Evolutionary conservation across 2,113 vertebrate species (phyloP).

Genomic region (Chitala chitala): DNA sequence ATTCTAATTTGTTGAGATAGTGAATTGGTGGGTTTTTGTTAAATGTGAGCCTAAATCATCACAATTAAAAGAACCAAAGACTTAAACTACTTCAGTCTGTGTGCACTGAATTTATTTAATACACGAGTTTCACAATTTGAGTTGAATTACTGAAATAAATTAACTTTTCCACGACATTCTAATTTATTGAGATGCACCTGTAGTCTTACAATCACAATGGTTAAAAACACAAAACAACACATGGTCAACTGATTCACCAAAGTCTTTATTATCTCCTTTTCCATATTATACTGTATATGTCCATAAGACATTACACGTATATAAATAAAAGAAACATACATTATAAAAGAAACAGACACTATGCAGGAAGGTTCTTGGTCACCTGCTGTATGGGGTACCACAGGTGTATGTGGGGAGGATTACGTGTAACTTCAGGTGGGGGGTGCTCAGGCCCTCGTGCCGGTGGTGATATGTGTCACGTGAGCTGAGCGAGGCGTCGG

Average conservation of each 20-base stretch:
- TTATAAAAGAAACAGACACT: conserved; percentile 34
- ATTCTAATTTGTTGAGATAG: too few relatives aligned
- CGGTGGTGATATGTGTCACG: conserved; percentile 24
- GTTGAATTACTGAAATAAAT: too few relatives aligned
- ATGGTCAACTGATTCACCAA: conserved; percentile 28
- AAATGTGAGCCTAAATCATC: too few relatives aligned
- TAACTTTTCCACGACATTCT: too few relatives aligned
- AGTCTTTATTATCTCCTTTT: conserved; percentile 35
- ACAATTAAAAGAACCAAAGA: too few relatives aligned
- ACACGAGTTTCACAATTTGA: too few relatives aligned
- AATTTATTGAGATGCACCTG: too few relatives aligned
- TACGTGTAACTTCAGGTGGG: neutral
- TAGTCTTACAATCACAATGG: too few relatives aligned
- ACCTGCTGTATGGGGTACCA: conserved; percentile 38
- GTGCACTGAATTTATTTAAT: too few relatives aligned
- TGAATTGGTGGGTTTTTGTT: too few relatives aligned
- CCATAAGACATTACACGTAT: conserved; percentile 52
- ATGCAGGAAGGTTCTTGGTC: conserved; percentile 29
- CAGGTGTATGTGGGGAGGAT: conserved; percentile 21
- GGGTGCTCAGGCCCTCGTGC: neutral
- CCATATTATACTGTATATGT: conserved; percentile 42
- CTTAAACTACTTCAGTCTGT: too few relatives aligned
- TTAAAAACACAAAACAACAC: conserved; percentile 3
- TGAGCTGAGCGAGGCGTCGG: conserved; percentile 20
- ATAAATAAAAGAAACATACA: conserved; percentile 53